These are phyloP conservation scores for Oscheius sp. DNA, from an alignment of 1,140 invertebrate genomes.

Conservation along the genomic window DNA sequence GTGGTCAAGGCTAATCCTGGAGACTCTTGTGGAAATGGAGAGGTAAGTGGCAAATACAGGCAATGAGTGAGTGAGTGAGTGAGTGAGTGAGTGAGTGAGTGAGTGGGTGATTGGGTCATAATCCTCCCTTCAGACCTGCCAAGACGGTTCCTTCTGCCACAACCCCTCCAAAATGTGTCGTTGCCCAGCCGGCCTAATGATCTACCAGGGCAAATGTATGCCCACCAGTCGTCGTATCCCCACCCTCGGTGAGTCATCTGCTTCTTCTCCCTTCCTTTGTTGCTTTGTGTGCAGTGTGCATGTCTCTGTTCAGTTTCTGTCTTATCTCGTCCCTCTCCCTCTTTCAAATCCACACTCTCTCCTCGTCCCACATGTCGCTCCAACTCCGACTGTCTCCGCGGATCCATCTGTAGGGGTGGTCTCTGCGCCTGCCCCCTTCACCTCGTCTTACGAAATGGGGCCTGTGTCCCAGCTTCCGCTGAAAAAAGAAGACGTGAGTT, in stretches of 20 bases:
- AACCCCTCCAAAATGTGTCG: not conserved
- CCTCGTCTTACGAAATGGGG: constrained; percentile 27
- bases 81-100: no score
- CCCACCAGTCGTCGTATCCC: not conserved
- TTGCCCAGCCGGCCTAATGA: not conserved
- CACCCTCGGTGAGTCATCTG: not conserved
- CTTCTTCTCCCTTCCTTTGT: not conserved
- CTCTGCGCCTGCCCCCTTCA: constrained; percentile 29
- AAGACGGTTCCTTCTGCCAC: not conserved
- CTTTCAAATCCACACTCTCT: no score
- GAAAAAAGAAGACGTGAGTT: constrained; percentile 4
- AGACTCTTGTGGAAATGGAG: not conserved
- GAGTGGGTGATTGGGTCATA: no score
- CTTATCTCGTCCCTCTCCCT: not conserved
- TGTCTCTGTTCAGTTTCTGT: not conserved
- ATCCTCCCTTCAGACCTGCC: not conserved
- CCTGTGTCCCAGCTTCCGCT: not conserved
- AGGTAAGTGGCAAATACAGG: not conserved
- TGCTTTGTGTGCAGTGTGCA: constrained; percentile 6
- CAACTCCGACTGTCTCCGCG: constrained; percentile 21
- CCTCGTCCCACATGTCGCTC: not conserved
- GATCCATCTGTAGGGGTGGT: constrained; percentile 24
- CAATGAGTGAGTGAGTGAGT: no score
- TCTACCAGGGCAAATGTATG: not conserved
- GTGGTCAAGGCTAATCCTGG: not conserved